A percentile compares a stretch with the other conserved stretches of the same genome.
Conservation (phyloP, 2,888 invertebrate genomes). For the Zelleria hepariella region DNA sequence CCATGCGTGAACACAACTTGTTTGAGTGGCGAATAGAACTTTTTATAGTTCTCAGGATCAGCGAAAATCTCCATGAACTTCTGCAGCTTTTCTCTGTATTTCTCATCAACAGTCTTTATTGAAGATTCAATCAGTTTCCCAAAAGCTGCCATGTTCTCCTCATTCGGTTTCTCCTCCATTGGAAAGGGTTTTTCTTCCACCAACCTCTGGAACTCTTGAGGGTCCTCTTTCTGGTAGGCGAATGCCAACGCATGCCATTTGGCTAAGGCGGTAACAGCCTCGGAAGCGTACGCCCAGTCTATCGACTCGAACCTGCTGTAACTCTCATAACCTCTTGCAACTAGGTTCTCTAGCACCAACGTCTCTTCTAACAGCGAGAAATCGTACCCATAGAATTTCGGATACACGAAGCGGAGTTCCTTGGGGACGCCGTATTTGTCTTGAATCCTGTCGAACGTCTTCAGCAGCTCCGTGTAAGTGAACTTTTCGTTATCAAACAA, state of each 20-base stretch:
- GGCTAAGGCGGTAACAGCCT: slow-evolving; percentile 34
- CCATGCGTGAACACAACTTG: slow-evolving; percentile 28
- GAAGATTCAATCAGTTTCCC: no score
- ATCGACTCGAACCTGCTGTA: slow-evolving; percentile 35
- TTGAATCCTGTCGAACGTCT: slow-evolving; percentile 9
- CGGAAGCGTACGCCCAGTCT: slow-evolving; percentile 38
- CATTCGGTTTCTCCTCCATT: slow-evolving; percentile 9
- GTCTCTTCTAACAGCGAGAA: slow-evolving; percentile 25
- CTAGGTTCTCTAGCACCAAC: slow-evolving; percentile 42
- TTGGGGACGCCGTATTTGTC: slow-evolving; percentile 10
- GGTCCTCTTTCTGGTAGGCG: slow-evolving; percentile 26
- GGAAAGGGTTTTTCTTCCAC: slow-evolving; percentile 17
- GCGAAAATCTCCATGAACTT: slow-evolving; percentile 17
- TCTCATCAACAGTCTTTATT: slow-evolving; percentile 21
- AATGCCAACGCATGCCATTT: slow-evolving; percentile 53
- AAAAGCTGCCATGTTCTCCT: slow-evolving; percentile 7
- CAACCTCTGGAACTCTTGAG: slow-evolving; percentile 30
- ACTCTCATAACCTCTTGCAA: slow-evolving; percentile 27
- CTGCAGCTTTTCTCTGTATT: slow-evolving; percentile 22
- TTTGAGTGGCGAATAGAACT: slow-evolving; percentile 17
- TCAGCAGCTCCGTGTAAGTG: slow-evolving; percentile 6
- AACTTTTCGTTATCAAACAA: slow-evolving; percentile 7
- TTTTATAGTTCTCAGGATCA: slow-evolving; percentile 10
- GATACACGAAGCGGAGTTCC: slow-evolving; percentile 10
- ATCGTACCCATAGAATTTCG: slow-evolving; percentile 18